phyloP scores from a whole-genome alignment of 2,113 vertebrate genomes.

The Axis porcinus region DNA sequence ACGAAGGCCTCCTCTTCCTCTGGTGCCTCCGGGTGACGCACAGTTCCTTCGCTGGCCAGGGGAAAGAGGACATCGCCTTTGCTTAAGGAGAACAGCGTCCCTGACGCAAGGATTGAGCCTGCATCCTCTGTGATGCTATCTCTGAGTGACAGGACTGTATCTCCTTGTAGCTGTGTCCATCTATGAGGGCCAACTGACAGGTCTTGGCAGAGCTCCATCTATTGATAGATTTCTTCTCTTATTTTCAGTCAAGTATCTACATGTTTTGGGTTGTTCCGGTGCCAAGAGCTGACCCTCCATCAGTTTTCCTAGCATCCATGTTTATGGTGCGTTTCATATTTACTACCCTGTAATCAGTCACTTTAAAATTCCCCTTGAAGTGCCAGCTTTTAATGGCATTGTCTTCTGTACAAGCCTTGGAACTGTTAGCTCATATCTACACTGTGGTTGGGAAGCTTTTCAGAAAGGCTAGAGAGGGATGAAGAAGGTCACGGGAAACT shows the following conservation, averaged over 20 bases:
- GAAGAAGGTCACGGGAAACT: background rate
- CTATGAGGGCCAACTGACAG: background rate
- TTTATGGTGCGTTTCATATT: background rate
- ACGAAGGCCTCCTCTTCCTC: rapidly evolving
- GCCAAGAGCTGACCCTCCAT: background rate
- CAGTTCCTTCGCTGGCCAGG: rapidly evolving
- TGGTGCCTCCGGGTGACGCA: rapidly evolving
- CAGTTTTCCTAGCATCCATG: too few species aligned
- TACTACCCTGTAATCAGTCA: background rate
- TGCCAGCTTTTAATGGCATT: background rate
- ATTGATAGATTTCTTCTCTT: background rate
- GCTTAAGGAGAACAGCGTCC: background rate
- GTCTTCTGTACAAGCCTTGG: background rate
- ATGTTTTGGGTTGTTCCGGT: background rate
- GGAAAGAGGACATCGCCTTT: background rate
- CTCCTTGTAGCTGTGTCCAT: background rate
- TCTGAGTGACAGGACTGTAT: background rate
- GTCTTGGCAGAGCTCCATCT: background rate
- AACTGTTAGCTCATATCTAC: background rate
- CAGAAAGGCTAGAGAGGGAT: background rate
- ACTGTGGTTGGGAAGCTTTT: background rate
- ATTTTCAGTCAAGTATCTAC: background rate
- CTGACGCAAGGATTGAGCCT: background rate
- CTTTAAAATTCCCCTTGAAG: background rate
- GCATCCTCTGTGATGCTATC: background rate